Evolutionary conservation across 2,797 vertebrate genomes (phyloP), one percentile per base, ranked within the genome.

Genomic region (Taenioides sp.): DNA sequence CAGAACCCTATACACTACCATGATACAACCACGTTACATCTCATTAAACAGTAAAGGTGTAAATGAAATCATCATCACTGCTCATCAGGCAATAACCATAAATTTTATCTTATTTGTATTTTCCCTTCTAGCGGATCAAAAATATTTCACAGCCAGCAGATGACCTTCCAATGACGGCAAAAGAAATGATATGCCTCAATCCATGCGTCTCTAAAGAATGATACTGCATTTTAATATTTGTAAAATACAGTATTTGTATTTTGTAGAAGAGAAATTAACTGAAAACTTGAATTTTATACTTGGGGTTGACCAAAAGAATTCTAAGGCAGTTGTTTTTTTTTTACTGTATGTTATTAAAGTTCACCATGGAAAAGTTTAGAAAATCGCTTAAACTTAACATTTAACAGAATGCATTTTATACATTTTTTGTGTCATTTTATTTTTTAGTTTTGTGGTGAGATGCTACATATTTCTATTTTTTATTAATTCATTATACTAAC

Each of bases 71-170:
- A n/a, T n/a, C n/a, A n/a, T n/a, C n/a, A n/a, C n/a, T 54, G 9
- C n/a, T n/a, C 14, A 47, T 47, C 7, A 1, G 4, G 34, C 20
- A 63, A n/a, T 22, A 43, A 63, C 20, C 17, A 61, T 40, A 6
- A 1, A 63, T 25, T 25, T 27, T 20, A 27, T 27, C 1, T 52
- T 66, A 65, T 66, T 18, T 16, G 52, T 64, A 12, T 40, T 4
- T 71, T 79, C 65, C 18, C 12, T 47, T 18, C 0, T 40, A 92
- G 91, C 85, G 90, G 62, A 52, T 93, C 23, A 90, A 88, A 78
- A 57, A 57, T 20, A 75, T 66, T 62, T 78, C 71, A 54, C 73
- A 59, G 58, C 79, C 89, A 60, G 80, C 84, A 64, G 69, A 75
- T 54, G 89, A 92, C 69, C 87, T 90, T 66, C 85, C 85, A 69